These are phyloP conservation scores for Cryptoprocta ferox DNA, from an alignment of 2,797 vertebrate genomes.

Conservation along the genomic window DNA sequence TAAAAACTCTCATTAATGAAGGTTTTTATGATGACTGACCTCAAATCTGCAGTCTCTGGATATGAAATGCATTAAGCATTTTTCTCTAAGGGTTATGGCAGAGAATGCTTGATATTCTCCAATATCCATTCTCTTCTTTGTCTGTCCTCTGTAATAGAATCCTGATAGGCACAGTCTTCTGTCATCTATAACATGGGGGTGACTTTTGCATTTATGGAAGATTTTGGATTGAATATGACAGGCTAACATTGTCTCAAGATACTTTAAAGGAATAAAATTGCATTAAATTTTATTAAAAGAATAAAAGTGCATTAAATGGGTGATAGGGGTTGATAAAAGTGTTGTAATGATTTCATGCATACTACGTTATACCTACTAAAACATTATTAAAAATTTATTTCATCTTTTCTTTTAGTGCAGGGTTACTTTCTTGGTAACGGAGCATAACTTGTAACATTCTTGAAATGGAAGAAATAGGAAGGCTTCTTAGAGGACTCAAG, in stretches of 20 bases:
- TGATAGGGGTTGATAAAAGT: background rate
- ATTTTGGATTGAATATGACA: background rate
- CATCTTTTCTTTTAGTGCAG: background rate
- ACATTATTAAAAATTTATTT: background rate
- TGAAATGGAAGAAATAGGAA: background rate
- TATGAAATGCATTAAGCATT: background rate
- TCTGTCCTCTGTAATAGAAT: background rate
- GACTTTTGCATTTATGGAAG: background rate
- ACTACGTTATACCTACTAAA: background rate
- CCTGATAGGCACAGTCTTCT: background rate
- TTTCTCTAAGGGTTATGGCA: background rate
- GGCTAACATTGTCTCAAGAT: background rate
- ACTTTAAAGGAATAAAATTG: background rate
- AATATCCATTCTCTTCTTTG: background rate
- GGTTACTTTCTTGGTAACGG: background rate
- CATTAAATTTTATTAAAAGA: background rate
- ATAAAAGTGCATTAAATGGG: background rate
- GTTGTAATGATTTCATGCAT: background rate
- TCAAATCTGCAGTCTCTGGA: background rate
- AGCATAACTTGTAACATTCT: background rate
- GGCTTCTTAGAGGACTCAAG: background rate
- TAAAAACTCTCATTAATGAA: background rate
- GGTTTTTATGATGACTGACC: background rate
- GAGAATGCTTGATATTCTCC: background rate
- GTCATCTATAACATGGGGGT: background rate